Evolutionary conservation across 2,113 vertebrate species (phyloP).

Genomic region (Bubo blakistoni): DNA sequence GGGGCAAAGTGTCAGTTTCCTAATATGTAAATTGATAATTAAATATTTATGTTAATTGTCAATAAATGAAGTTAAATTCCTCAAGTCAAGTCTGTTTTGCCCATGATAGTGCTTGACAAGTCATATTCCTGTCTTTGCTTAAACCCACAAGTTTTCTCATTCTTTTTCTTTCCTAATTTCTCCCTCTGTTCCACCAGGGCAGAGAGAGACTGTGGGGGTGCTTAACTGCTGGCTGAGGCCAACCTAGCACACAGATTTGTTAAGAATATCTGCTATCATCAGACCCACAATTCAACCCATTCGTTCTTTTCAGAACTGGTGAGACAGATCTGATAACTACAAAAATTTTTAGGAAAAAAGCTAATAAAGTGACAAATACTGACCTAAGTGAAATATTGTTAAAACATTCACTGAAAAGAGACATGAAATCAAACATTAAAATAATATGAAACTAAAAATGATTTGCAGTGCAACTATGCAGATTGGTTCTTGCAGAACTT

Average conservation of each 20-base stretch:
- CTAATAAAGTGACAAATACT: neutral
- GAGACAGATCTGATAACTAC: neutral
- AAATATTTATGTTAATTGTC: neutral
- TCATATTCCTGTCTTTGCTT: neutral
- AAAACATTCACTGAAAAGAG: neutral
- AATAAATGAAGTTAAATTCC: neutral
- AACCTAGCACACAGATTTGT: neutral
- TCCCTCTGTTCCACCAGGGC: fast-evolving
- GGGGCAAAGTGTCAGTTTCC: neutral
- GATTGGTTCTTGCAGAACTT: neutral
- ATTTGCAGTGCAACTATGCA: fast-evolving
- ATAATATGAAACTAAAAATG: neutral
- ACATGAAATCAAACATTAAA: neutral
- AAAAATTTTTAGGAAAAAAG: neutral
- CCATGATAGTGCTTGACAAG: neutral
- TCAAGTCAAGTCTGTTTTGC: neutral
- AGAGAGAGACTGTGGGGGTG: neutral
- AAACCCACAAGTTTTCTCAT: neutral
- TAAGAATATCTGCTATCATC: neutral
- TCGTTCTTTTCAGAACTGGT: neutral
- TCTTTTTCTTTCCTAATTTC: neutral
- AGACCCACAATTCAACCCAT: neutral
- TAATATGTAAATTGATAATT: neutral
- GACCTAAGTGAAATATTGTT: neutral
- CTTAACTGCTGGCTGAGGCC: neutral